Evolutionary conservation across 2,113 vertebrate species (phyloP).

Genomic region (Phylloscopus whistleri): DNA sequence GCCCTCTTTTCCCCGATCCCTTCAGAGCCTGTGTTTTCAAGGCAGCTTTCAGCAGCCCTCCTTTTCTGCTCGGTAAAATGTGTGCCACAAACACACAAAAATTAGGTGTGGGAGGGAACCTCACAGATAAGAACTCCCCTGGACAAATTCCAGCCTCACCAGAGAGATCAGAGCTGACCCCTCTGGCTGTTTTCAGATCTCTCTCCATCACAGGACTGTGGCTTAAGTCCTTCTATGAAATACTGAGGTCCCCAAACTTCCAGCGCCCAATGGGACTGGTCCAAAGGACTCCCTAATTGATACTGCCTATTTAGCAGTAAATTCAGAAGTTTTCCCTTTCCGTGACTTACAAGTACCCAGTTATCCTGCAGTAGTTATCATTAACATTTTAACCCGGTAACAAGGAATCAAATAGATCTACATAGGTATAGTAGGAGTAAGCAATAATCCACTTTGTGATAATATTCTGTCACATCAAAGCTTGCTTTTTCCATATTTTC

Average conservation of each 20-base stretch:
- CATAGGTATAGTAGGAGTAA: not conserved
- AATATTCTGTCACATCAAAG: not conserved
- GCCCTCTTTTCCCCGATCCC: not conserved
- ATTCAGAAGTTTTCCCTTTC: not conserved
- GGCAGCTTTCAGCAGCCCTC: not conserved
- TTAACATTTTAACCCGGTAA: not conserved
- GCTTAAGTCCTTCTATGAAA: not conserved
- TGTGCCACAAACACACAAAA: not conserved
- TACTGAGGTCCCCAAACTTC: not conserved
- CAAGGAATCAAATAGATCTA: not conserved
- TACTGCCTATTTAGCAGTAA: not conserved
- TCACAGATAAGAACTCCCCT: not conserved
- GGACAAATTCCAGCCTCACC: not conserved
- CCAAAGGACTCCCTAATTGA: not conserved
- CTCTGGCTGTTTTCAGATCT: not conserved
- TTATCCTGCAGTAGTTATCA: not conserved
- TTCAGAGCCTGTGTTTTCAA: not conserved
- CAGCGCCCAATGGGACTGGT: not conserved
- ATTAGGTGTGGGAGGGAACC: not conserved
- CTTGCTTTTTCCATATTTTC: not conserved
- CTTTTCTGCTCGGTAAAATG: not conserved
- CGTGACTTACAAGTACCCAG: fast-evolving
- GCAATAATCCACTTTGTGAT: not conserved
- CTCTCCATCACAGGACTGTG: not conserved
- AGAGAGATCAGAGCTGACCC: not conserved